These are phyloP conservation scores for Forbesichthys papilliferus DNA, from an alignment of 2,113 vertebrate genomes.

Conservation along the genomic window DNA sequence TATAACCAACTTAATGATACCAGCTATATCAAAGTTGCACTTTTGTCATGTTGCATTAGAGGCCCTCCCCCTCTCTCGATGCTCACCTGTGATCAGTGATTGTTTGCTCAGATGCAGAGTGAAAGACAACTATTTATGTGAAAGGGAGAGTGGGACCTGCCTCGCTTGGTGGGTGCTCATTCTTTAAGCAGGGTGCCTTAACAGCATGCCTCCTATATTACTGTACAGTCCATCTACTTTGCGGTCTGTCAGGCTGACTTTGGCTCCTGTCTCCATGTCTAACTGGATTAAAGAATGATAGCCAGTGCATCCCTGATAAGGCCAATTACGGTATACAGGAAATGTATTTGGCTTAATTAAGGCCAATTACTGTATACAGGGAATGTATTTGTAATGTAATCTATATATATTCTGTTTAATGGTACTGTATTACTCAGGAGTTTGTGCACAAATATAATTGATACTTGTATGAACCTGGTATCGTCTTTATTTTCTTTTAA, in stretches of 20 bases:
- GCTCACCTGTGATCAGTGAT: constrained; percentile 71
- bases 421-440: no score
- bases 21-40: constrained; percentile 75
- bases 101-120: constrained; percentile 66
- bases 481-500: no score
- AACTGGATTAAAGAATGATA: constrained; percentile 54
- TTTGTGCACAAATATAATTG: no score
- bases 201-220: constrained; percentile 34
- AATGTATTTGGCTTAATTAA: no score
- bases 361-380: no score
- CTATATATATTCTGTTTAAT: no score
- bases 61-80: constrained; percentile 58
- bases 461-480: no score
- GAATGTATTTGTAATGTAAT: no score
- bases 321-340: no score
- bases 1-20: constrained; percentile 67
- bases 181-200: constrained; percentile 52
- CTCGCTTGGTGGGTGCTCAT: constrained; percentile 56
- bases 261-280: constrained; percentile 49
- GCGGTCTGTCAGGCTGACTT: constrained; percentile 29
- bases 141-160: constrained; percentile 57
- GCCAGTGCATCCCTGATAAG: background rate
- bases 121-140: constrained; percentile 75
- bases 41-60: constrained; percentile 76
- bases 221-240: constrained; percentile 8